Conservation (phyloP, 2,797 vertebrate genomes). For the Calcarius lapponicus region DNA sequence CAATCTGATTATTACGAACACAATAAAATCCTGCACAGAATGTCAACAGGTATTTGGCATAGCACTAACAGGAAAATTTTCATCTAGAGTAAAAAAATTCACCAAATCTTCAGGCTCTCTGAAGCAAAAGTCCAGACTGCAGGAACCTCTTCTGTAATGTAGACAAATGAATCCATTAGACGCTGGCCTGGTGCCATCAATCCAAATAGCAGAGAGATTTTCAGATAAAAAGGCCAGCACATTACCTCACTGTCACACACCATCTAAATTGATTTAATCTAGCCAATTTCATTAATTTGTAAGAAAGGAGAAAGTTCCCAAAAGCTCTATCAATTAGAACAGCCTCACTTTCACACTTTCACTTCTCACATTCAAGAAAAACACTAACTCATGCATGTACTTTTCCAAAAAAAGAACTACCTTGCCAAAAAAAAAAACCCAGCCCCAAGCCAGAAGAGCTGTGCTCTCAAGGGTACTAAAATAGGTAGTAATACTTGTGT, state of each 20-base stretch:
- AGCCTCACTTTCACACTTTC: neutral
- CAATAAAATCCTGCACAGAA: neutral
- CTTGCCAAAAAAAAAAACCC: neutral
- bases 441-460: neutral
- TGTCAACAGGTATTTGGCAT: neutral
- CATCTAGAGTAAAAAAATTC: neutral
- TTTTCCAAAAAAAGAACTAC: neutral
- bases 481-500: neutral
- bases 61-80: neutral
- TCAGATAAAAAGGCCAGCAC: conserved; percentile 10
- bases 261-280: conserved; percentile 48
- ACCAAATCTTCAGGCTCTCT: neutral
- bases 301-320: neutral
- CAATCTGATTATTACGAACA: neutral
- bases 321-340: conserved; percentile 43
- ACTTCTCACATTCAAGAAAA: neutral
- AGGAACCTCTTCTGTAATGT: conserved; percentile 3
- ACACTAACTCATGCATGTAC: neutral
- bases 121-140: neutral
- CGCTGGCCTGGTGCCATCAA: conserved; percentile 40
- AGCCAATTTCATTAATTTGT: conserved; percentile 52
- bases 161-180: conserved; percentile 48
- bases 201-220: conserved; percentile 17
- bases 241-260: conserved; percentile 10
- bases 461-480: neutral